These are phyloP conservation scores for Leucophora obtusa DNA, from an alignment of 2,888 invertebrate species.

Conservation along the genomic window DNA sequence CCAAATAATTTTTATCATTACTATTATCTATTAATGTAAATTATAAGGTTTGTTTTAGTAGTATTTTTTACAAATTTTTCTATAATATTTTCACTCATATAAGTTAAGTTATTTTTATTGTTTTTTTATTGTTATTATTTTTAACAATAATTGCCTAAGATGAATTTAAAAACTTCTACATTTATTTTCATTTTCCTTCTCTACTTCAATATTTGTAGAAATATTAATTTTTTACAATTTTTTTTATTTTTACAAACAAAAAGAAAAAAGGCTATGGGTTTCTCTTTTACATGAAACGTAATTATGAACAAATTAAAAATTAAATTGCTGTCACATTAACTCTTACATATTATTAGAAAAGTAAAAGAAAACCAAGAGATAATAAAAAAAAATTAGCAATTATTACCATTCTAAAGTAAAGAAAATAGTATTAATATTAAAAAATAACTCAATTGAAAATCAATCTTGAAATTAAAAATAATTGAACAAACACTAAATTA, in stretches of 20 bases:
- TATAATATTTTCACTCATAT: conserved; percentile 45
- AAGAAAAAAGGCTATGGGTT: conserved; percentile 25
- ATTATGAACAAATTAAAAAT: conserved; percentile 23
- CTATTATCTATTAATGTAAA: conserved; percentile 66
- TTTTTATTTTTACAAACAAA: background rate
- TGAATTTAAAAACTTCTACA: background rate
- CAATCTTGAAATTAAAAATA: conserved; percentile 43
- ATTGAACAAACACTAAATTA: conserved; percentile 50
- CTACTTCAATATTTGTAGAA: background rate
- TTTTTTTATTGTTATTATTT: conserved; percentile 11
- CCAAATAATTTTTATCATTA: conserved; percentile 66
- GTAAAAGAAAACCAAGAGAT: conserved; percentile 53
- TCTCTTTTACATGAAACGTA: background rate
- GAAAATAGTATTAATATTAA: conserved; percentile 17
- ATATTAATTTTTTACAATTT: background rate
- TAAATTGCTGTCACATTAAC: conserved; percentile 41
- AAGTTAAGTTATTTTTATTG: conserved; percentile 46
- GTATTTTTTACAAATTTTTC: conserved; percentile 64
- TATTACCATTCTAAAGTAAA: conserved; percentile 16
- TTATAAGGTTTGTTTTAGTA: conserved; percentile 65
- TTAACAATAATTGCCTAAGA: conserved; percentile 19
- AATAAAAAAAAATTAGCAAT: conserved; percentile 42
- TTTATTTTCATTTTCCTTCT: conserved; percentile 4
- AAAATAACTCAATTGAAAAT: conserved; percentile 40
- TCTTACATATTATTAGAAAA: conserved; percentile 57